Base-by-base conservation (phyloP, 53 echinoderm and acorn worm species). In the Holothuria leucospilota region DNA sequence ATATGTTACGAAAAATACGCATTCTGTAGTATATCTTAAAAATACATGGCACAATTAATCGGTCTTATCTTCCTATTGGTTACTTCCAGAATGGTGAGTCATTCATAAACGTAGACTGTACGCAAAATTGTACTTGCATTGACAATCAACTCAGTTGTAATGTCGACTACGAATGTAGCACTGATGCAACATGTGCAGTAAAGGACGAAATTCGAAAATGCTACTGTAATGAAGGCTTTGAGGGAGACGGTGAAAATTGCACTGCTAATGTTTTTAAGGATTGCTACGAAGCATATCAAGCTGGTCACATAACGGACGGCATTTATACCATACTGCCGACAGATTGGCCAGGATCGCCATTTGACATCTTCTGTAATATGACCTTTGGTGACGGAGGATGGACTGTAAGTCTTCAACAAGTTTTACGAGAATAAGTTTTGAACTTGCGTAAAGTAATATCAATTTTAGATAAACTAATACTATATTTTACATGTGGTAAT, bases 311-410 rank as follows among this genome's bases (percentile, higher is more conserved):
- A 4, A 28, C 65, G 11, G 41, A 72, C 12, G 72, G 72, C 11
- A 51, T 72, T 8, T 72, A 72, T 29, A 72, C 72, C 39, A 42
- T 72, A 29, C 24, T 42, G 10, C 72, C 72, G 8, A 51, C 40
- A 42, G 41, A 4, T 24, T 72, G 41, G 39, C 16, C 72, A 0
- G 46, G 46, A 7, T 23, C 20, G 9, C 42, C 42, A 4, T 23
- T 72, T 72, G 23, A 72, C 42, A 46, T 72, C 49, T 49, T 42
- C 46, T 72, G 72, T n/a, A 51, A 72, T 12, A 72, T 72, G 72
- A 51, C 40, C 10, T 42, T 41, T 72, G 49, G 49, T 51, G 72
- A 51, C 40, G 72, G 72, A 72, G 72, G 72, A 72, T 72, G 72
- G 72, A 72, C 72, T 13, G 72, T 72, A 51, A 72, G 72, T 72